Evolutionary conservation across 2,113 vertebrate genomes (phyloP), one percentile per base, ranked within the genome.

Genomic region (Pogona vitticeps): DNA sequence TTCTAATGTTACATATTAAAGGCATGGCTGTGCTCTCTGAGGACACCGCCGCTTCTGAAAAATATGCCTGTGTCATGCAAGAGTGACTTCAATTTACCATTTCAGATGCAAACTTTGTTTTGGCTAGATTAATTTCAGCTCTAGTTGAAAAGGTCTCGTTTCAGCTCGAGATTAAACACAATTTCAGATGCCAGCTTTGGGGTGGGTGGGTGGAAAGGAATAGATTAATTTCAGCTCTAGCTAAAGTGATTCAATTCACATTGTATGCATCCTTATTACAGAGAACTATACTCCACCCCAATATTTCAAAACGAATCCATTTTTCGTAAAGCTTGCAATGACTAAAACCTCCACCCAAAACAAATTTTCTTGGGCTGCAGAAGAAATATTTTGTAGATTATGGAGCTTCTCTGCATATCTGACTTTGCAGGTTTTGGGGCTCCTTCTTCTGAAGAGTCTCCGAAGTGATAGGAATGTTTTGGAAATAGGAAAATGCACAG

Each of bases 61-160:
- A 28, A 77, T 58, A 33, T 33, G 23, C 13, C 42, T 28, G 5
- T 77, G 70, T 83, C 52, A 75, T 31, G 58, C 70, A 40, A 83
- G 82, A 83, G 58, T 31, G 17, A 59, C 28, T 83, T 56, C 61
- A 77, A 28, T 77, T 77, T 38, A 56, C 73, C 59, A 56, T 85
- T 77, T 85, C 83, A 77, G n/a, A 76, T 52, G 38, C 72, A 77
- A 77, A 77, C 40, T 36, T 77, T 68, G 42, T 65, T 77, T 77
- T 36, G 21, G 40, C 6, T 65, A 77, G 75, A 85, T 77, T 77
- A 67, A 85, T 85, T 85, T 85, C 46, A 70, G 33, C 33, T 85
- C n/a, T 58, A 70, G 46, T 31, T 85, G 33, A 78, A 85, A 78
- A 56, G 59, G 31, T 52, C 7, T 52, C 63, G 17, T 68, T 68